These are phyloP conservation scores for Desoria tigrina DNA, from an alignment of 2,888 invertebrate species.

Conservation along the genomic window DNA sequence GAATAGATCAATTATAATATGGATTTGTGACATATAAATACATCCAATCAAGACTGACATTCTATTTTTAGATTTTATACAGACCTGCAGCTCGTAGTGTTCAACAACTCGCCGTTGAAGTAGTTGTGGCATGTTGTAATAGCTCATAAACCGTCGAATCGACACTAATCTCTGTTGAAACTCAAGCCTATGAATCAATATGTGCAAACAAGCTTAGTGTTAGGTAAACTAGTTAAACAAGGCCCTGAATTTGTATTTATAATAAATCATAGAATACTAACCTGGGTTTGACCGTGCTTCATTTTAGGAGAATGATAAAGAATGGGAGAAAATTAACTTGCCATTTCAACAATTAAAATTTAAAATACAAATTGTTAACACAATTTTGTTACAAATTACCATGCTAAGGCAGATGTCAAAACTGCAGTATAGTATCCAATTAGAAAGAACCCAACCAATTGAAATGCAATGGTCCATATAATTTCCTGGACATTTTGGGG, in stretches of 20 bases:
- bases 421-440: slow-evolving; percentile 49
- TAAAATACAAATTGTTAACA: no score
- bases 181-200: slow-evolving; percentile 30
- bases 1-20: neutral
- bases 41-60: slow-evolving; percentile 28
- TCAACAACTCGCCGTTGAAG: slow-evolving; percentile 37
- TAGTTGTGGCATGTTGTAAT: slow-evolving; percentile 32
- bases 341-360: no score
- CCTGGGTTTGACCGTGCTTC: slow-evolving; percentile 41
- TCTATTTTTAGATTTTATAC: neutral
- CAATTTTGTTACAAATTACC: no score
- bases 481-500: slow-evolving; percentile 43
- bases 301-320: neutral
- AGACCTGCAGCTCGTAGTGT: slow-evolving; percentile 43
- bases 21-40: no score
- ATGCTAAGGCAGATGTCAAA: slow-evolving; percentile 47
- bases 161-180: slow-evolving; percentile 47
- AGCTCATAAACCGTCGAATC: slow-evolving; percentile 42
- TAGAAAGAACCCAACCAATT: slow-evolving; percentile 43
- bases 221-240: slow-evolving; percentile 4
- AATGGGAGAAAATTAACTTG: slow-evolving; percentile 10
- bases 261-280: slow-evolving; percentile 17
- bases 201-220: neutral
- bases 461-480: slow-evolving; percentile 32
- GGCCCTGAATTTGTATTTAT: slow-evolving; percentile 26